Base-by-base conservation (phyloP, 2,888 invertebrate species). In the Seira ritae region DNA sequence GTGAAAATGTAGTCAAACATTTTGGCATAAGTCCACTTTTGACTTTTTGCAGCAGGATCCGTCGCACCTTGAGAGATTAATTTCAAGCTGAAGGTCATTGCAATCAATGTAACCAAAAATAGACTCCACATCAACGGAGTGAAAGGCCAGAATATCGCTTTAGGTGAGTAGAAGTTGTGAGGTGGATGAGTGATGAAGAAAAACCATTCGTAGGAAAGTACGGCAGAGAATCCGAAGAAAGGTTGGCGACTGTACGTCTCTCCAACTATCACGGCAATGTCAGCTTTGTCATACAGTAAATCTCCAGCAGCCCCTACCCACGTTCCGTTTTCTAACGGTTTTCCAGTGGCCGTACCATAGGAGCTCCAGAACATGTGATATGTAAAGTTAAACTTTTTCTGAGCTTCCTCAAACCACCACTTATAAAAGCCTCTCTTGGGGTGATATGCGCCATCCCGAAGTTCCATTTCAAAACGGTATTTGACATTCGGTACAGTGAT, bases 111-210 rank as follows among this genome's bases (percentile, higher is more conserved):
- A 12, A 83, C 12, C 0, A 83, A 42, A 19, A 68, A 69, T 1
- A 50, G 37, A 17, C 10, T 20, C 83, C 83, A 77, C 65, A 83
- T 22, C 1, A 69, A 31, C 2, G 67, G 50, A 46, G 19, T 71
- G 17, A 83, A 83, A 15, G 78, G 78, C 78, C 83, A 78, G 20
- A 83, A 78, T 10, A 83, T 78, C 8, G 78, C 69, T 22, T 77
- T 72, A 1, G 73, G 20, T 8, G 82, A 77, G 60, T 72, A 82
- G 17, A 37, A 65, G 20, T 37, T 67, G 19, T 42, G 20, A 17
- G 82, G 82, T 6, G 19, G 42, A 10, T 62, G 60, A 12, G 69
- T 71, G 20, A 55, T 70, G 23, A 82, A 82, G 10, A 70, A 50
- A n/a, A 82, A 62, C 71, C 72, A 77, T 67, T 82, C 82, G 22